These are phyloP conservation scores for Kryptopterus vitreolus DNA, from an alignment of 2,797 vertebrate genomes.

Conservation along the genomic window DNA sequence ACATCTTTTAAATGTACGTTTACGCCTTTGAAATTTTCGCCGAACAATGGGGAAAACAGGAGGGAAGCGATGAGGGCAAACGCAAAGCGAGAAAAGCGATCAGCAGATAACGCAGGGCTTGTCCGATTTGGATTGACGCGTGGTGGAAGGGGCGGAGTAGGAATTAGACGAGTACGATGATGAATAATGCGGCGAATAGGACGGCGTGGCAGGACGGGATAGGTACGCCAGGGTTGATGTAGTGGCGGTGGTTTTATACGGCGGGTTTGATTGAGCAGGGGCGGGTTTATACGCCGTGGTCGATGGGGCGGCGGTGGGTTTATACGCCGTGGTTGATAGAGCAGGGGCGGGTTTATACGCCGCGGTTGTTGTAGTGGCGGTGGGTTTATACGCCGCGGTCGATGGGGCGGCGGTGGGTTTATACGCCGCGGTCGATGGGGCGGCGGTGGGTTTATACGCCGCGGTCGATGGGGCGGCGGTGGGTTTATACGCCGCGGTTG, in stretches of 20 bases:
- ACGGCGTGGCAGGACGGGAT: neutral
- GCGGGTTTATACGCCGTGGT: no score
- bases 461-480: neutral
- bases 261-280: no score
- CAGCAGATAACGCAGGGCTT: conserved; percentile 45
- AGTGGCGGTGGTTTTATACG: no score
- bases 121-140: conserved; percentile 23
- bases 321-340: neutral
- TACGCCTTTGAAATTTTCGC: no score
- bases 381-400: neutral
- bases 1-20: no score
- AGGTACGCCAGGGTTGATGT: no score
- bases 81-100: no score
- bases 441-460: neutral
- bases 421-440: no score
- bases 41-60: no score
- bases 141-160: neutral
- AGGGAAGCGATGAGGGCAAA: no score
- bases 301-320: no score
- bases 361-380: neutral
- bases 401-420: neutral
- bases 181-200: neutral
- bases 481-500: neutral
- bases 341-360: neutral
- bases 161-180: neutral